Evolutionary conservation across 1,140 invertebrate genomes (phyloP).

Genomic region (Manduca sexta): DNA sequence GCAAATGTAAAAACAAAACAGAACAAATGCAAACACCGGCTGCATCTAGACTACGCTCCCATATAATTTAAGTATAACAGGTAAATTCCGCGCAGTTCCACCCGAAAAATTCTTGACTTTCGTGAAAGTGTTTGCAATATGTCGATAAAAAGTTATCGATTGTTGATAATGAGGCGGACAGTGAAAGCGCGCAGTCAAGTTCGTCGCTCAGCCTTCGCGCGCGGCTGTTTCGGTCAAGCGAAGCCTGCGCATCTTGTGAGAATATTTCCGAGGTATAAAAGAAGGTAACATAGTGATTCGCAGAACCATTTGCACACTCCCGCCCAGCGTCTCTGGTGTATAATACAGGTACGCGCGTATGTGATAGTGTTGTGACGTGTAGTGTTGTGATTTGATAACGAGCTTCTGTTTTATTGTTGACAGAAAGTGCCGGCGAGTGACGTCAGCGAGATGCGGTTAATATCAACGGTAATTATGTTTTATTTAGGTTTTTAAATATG

Average conservation of each 20-base stretch:
- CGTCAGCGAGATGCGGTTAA: conserved; percentile 49
- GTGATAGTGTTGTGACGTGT: conserved; percentile 26
- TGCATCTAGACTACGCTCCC: too few relatives aligned
- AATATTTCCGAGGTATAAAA: conserved; percentile 68
- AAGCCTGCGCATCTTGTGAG: conserved; percentile 49
- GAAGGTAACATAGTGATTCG: conserved; percentile 52
- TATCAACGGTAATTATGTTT: conserved; percentile 48
- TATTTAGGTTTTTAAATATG: conserved; percentile 4
- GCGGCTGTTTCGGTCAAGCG: conserved; percentile 40
- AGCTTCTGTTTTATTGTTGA: conserved; percentile 53
- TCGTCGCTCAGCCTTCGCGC: conserved; percentile 25
- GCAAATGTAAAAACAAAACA: too few relatives aligned
- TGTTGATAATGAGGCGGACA: conserved; percentile 6
- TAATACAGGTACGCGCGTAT: conserved; percentile 34
- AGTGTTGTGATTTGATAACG: conserved; percentile 32
- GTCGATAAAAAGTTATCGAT: conserved; percentile 8
- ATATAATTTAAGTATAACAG: too few relatives aligned
- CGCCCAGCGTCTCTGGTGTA: conserved; percentile 17
- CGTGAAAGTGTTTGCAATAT: conserved; percentile 15
- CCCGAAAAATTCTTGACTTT: neutral
- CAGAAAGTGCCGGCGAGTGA: conserved; percentile 41
- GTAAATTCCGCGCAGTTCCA: neutral
- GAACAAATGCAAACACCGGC: too few relatives aligned
- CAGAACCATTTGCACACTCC: conserved; percentile 55
- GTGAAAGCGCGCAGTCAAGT: conserved; percentile 45